phyloP scores from a whole-genome alignment of 2,888 invertebrate genomes.

The Quadroppia sp. region DNA sequence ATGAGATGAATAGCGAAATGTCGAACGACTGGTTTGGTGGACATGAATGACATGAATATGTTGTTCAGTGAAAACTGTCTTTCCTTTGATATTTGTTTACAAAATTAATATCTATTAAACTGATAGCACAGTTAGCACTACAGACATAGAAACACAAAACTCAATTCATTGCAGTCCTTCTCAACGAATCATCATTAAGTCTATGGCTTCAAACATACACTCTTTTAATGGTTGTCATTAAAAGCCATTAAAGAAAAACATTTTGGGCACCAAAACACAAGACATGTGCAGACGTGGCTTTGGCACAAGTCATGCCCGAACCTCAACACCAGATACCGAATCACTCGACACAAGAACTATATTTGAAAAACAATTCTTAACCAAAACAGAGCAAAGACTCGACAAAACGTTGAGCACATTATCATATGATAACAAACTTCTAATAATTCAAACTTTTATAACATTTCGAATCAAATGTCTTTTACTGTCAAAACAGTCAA shows the following conservation, averaged over 20 bases:
- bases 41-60: neutral
- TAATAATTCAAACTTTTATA: no score
- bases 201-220: neutral
- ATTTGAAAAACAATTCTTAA: neutral
- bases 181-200: neutral
- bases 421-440: no score
- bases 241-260: constrained; percentile 16
- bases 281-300: neutral
- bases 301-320: constrained; percentile 10
- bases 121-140: neutral
- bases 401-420: no score
- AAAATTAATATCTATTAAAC: neutral
- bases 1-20: no score
- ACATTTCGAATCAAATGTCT: no score
- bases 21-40: neutral
- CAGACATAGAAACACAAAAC: neutral
- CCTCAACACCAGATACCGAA: neutral
- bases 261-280: constrained; percentile 2
- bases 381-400: no score
- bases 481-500: neutral
- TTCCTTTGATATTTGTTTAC: neutral
- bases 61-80: neutral
- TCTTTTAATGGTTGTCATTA: neutral
- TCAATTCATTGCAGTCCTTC: no score
- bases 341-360: neutral